A percentile compares a stretch with the other conserved stretches of the same genome.
Conservation (phyloP, 2,113 vertebrate genomes). For the Nesoenas mayeri region DNA sequence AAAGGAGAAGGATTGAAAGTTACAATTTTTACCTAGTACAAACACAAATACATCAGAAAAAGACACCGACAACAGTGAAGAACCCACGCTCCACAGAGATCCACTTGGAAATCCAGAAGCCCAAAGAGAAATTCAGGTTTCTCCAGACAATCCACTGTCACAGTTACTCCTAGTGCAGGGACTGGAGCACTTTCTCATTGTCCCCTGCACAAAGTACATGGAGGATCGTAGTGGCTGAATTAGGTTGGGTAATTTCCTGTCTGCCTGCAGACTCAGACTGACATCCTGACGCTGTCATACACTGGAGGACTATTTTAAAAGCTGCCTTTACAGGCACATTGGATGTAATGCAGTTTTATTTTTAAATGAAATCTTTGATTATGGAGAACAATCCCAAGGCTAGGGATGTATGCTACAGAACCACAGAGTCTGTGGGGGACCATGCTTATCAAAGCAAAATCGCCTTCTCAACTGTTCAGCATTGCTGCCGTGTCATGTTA, state of each 20-base stretch:
- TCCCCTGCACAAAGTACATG: neutral
- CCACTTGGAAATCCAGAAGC: neutral
- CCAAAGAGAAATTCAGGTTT: neutral
- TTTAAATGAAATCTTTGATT: conserved; percentile 64
- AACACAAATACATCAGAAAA: neutral
- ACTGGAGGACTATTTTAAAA: conserved; percentile 23
- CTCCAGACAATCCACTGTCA: neutral
- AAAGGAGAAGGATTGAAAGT: neutral
- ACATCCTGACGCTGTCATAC: conserved; percentile 7
- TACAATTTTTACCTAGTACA: neutral
- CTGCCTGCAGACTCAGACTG: conserved; percentile 34
- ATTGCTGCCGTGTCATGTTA: conserved; percentile 57
- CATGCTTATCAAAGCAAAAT: conserved; percentile 41
- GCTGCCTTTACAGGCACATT: conserved; percentile 7
- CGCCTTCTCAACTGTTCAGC: conserved; percentile 34
- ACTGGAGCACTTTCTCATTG: neutral
- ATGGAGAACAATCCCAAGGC: conserved; percentile 3
- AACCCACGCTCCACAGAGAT: neutral
- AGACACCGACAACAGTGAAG: neutral
- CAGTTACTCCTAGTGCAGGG: neutral
- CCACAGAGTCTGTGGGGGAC: conserved; percentile 33
- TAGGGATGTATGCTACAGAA: neutral
- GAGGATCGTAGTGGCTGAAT: neutral
- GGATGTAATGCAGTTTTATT: neutral
- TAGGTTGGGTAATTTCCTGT: conserved; percentile 10